Evolutionary conservation across 2,797 vertebrate species (phyloP), one percentile per base, ranked within the genome.

Genomic region (Sarcoramphus papa): DNA sequence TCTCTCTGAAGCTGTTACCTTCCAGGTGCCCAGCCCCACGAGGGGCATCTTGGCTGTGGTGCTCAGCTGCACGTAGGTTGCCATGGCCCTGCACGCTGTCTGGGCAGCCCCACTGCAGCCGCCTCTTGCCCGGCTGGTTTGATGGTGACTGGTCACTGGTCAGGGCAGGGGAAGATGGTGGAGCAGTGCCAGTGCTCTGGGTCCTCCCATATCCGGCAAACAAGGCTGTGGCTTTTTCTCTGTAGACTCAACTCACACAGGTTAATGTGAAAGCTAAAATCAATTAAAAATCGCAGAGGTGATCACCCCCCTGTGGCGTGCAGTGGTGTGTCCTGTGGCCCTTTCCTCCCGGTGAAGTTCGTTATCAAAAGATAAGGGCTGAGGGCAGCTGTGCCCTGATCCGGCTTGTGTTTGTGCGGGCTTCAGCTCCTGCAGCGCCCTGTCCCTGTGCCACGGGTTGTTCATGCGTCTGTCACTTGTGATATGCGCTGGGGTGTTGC

Each of bases 1-100:
- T 63, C 63, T 51, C 27, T 31, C 53, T 31, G 53, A 54, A 41
- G 41, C 41, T 41, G 41, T 54, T 69, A 98, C 98, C 97, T 98
- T 96, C 97, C 98, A 98, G 5, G 97, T 98, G 54, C 98, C 98
- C 92, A 98, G 95, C 7, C 98, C 98, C 73, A 98, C 0, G 9
- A 96, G 54, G 33, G 98, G 97, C 97, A 98, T 97, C 94, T 97
- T 98, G 28, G 96, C 95, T 12, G 80, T 54, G 12, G 62, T 98
- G 81, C 51, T 75, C 8, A 98, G 97, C 92, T 91, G 87, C 41
- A 98, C 7, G 1, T 88, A 79, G 33, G 23, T 54, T 0, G 48
- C 95, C 97, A 97, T 98, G 25, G 14, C 24, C 1, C 70, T 33
- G 33, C 75, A 13, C 4, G 1, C 23, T 0, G 4, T 59, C 48